A percentile compares a stretch with the other conserved stretches of the same genome.
These are phyloP conservation scores for Rhinella marina DNA, from an alignment of 2,797 vertebrate genomes.

Conservation along the genomic window DNA sequence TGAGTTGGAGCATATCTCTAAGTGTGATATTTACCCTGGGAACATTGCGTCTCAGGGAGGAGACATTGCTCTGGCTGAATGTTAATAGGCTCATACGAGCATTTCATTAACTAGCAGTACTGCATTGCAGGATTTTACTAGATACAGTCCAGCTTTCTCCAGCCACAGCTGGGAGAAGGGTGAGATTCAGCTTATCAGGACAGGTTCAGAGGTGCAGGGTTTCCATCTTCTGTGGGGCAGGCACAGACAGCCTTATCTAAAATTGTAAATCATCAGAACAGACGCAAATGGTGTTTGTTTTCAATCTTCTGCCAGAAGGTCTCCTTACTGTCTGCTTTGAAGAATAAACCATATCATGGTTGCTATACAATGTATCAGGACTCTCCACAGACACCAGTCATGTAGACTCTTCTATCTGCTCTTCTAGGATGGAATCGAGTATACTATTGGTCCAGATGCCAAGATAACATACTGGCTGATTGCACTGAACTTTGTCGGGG, in stretches of 20 bases:
- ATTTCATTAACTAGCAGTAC: constrained; percentile 63
- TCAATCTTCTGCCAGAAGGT: constrained; percentile 3
- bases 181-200: constrained; percentile 34
- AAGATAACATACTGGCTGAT: neutral
- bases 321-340: neutral
- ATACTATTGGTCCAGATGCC: neutral
- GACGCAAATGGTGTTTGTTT: neutral
- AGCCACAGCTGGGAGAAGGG: constrained; percentile 29
- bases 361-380: neutral
- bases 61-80: constrained; percentile 61
- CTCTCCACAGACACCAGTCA: neutral
- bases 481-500: neutral
- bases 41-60: constrained; percentile 60
- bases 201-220: constrained; percentile 31
- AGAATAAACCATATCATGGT: neutral
- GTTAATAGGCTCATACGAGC: constrained; percentile 60
- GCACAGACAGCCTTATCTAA: constrained; percentile 19
- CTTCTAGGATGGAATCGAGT: neutral
- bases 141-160: constrained; percentile 52
- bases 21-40: constrained; percentile 57
- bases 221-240: constrained; percentile 16
- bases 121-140: constrained; percentile 62
- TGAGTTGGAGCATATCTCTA: neutral
- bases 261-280: constrained; percentile 21
- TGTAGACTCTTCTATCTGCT: neutral